phyloP scores from a whole-genome alignment of 2,888 invertebrate genomes.

The Cosmia trapezina region DNA sequence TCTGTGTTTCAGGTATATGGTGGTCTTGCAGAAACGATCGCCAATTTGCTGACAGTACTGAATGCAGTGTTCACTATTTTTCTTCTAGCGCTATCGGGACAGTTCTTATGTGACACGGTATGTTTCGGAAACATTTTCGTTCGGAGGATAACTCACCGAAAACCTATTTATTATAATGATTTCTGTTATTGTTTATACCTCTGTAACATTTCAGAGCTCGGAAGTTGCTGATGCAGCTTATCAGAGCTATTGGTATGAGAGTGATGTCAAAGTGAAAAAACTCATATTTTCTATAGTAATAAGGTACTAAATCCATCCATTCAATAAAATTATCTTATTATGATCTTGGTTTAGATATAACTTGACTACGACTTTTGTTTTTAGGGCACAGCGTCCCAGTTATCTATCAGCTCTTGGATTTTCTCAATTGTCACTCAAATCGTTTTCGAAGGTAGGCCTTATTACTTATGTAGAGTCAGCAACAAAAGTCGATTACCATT shows the following conservation, averaged over 20 bases:
- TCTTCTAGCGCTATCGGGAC: constrained; percentile 61
- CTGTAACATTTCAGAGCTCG: constrained; percentile 58
- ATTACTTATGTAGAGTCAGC: too few relatives aligned
- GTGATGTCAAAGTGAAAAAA: constrained; percentile 60
- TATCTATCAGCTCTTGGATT: constrained; percentile 65
- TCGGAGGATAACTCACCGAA: too few relatives aligned
- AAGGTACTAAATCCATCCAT: constrained; percentile 45
- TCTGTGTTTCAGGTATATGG: constrained; percentile 16
- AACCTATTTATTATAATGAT: too few relatives aligned
- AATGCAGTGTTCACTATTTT: constrained; percentile 57
- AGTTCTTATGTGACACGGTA: constrained; percentile 65
- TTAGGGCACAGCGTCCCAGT: constrained; percentile 60
- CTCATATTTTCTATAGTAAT: constrained; percentile 60
- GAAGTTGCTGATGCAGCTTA: constrained; percentile 67
- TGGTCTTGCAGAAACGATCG: constrained; percentile 57
- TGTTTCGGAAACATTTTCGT: neutral
- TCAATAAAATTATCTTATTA: neutral
- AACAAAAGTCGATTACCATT: too few relatives aligned
- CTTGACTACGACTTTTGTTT: constrained; percentile 9
- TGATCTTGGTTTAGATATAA: neutral
- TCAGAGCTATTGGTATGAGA: constrained; percentile 65
- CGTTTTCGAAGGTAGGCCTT: constrained; percentile 64
- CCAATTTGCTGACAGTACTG: constrained; percentile 54
- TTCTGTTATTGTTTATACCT: neutral
- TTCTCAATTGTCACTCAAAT: constrained; percentile 60